Base-by-base conservation (phyloP, 2,888 invertebrate species). In the Drosophila mercatorum region DNA sequence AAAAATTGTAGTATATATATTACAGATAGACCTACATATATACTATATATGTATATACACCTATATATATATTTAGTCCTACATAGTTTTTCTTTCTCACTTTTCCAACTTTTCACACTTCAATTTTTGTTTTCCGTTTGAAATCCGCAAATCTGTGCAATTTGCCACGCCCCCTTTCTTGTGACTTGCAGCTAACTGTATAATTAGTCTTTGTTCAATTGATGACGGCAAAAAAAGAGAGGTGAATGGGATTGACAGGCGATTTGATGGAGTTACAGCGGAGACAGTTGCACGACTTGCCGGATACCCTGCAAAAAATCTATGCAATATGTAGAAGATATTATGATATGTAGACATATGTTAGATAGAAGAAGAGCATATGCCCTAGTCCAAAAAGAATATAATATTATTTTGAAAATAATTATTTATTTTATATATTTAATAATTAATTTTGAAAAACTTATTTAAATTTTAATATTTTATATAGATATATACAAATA, bases 171-270 rank as follows among this genome's bases (percentile, higher is more conserved):
- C 57, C 11, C 43, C 49, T 38, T 17, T 47, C 11, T 22, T 11
- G 31, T 43, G 47, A n/a, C 41, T 41, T 22, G 8, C 47, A 52
- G 36, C 76, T 61, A 61, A 67, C 75, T 60, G 53, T 79, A 58
- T 84, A 82, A 84, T 82, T 82, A 81, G 81, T 75, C 67, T 52
- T 55, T 81, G 67, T 68, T 67, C 78, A 83, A 81, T 71, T 83
- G 79, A 83, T 72, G 87, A 71, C 55, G 43, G 47, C 5, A 46
- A 51, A 26, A 26, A 26, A 3, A n/a, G 17, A 3, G 43, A 22
- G 52, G 62, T 14, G 22, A 61, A 46, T 65, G 72, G 75, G 82
- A 82, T 82, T 81, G 82, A 87, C 84, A 84, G 73, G 84, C 87
- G 70, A 76, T 83, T 81, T 64, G 72, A 71, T 71, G 71, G n/a